phyloP scores from a whole-genome alignment of 2,888 invertebrate genomes.

The Boloria selene region DNA sequence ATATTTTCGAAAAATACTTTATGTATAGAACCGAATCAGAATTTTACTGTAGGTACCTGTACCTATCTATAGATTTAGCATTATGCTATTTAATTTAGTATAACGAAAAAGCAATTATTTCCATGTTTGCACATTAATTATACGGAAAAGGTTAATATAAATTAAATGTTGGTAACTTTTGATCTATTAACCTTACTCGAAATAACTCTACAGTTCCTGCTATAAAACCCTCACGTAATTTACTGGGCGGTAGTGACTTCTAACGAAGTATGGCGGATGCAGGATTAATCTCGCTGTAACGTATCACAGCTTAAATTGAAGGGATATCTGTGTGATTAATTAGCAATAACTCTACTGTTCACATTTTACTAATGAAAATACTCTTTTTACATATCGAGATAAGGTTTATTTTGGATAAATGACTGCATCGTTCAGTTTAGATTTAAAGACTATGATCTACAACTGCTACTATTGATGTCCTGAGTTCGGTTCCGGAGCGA shows the following conservation, averaged over 20 bases:
- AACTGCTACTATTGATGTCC: too few relatives aligned
- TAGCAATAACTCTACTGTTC: not conserved
- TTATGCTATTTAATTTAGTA: not conserved
- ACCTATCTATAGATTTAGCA: too few relatives aligned
- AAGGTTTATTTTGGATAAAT: too few relatives aligned
- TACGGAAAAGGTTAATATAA: not conserved
- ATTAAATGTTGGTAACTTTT: constrained; percentile 4
- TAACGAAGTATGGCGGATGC: constrained; percentile 4
- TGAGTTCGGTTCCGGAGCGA: too few relatives aligned
- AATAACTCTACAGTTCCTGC: constrained; percentile 3
- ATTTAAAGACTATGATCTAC: too few relatives aligned
- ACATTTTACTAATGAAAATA: too few relatives aligned
- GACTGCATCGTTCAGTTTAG: too few relatives aligned
- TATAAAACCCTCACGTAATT: constrained; percentile 5
- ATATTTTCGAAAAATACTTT: too few relatives aligned
- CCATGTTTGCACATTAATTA: not conserved
- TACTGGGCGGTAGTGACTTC: not conserved
- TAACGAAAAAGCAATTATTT: too few relatives aligned
- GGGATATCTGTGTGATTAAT: not conserved
- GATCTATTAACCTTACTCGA: not conserved
- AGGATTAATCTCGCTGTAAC: constrained; percentile 7
- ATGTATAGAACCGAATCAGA: too few relatives aligned
- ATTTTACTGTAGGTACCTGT: too few relatives aligned
- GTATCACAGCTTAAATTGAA: not conserved
- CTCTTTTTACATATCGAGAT: too few relatives aligned